Evolutionary conservation across 1,140 invertebrate genomes (phyloP).

Genomic region (Ephestia elutella): DNA sequence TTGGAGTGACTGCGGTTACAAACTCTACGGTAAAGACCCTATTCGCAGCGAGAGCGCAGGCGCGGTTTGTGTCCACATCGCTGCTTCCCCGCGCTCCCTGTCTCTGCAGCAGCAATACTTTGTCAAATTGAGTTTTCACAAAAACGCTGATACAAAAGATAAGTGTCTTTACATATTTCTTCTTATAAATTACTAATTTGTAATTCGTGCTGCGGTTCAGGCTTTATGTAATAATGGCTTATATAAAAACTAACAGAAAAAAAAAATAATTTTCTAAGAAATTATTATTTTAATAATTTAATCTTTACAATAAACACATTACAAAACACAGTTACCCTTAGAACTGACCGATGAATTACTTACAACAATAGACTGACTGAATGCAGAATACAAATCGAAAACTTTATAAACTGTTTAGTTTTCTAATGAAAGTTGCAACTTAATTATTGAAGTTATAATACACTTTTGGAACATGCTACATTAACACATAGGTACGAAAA

Average conservation of each 20-base stretch:
- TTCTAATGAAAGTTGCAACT: neutral
- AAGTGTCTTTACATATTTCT: neutral
- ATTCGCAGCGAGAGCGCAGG: too few relatives aligned
- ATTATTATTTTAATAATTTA: slow-evolving; percentile 53
- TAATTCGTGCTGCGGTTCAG: neutral
- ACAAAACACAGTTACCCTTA: slow-evolving; percentile 60
- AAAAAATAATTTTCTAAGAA: slow-evolving; percentile 36
- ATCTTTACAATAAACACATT: slow-evolving; percentile 57
- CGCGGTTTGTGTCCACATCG: too few relatives aligned
- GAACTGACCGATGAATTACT: slow-evolving; percentile 34
- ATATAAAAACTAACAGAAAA: slow-evolving; percentile 23
- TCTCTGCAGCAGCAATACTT: too few relatives aligned
- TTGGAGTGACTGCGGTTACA: too few relatives aligned
- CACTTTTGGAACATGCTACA: slow-evolving; percentile 2
- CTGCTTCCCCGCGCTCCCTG: too few relatives aligned
- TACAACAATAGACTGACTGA: slow-evolving; percentile 9
- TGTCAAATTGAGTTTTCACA: too few relatives aligned
- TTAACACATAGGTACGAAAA: neutral
- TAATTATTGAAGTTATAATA: slow-evolving; percentile 4
- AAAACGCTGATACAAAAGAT: too few relatives aligned
- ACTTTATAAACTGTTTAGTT: neutral
- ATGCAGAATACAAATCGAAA: slow-evolving; percentile 15
- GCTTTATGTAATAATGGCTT: slow-evolving; percentile 12
- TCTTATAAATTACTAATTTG: slow-evolving; percentile 1
- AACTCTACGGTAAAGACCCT: too few relatives aligned